Percentiles rank a stretch among this genome's conserved stretches.
These are phyloP conservation scores for Pleuronectes platessa DNA, from an alignment of 2,113 vertebrate species.

Conservation along the genomic window DNA sequence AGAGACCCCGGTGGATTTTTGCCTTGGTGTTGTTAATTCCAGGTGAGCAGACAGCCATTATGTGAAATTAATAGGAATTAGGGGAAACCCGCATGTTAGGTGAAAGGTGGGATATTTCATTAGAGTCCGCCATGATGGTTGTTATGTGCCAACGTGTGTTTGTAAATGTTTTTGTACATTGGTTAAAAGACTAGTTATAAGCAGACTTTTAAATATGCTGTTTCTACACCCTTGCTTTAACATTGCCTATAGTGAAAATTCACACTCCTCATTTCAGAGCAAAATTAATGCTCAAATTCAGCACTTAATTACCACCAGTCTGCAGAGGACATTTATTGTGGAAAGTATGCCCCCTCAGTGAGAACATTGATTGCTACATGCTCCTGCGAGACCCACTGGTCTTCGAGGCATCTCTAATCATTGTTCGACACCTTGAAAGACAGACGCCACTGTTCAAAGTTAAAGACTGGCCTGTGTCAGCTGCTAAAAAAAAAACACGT, in stretches of 20 bases:
- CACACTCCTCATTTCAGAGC: constrained; percentile 33
- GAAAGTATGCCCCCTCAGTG: constrained; percentile 56
- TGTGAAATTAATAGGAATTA: constrained; percentile 81
- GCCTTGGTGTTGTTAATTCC: constrained; percentile 78
- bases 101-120: constrained; percentile 72
- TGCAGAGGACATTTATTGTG: constrained; percentile 72
- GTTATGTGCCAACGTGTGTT: constrained; percentile 14
- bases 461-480: constrained; percentile 80
- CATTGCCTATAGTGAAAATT: constrained; percentile 18
- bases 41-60: constrained; percentile 79
- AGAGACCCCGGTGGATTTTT: constrained; percentile 67
- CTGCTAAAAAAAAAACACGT: constrained; percentile 68
- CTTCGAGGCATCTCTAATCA: constrained; percentile 81
- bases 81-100: constrained; percentile 67
- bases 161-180: constrained; percentile 20
- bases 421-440: constrained; percentile 79
- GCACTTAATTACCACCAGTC: constrained; percentile 74
- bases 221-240: constrained; percentile 27
- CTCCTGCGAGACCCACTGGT: constrained; percentile 69
- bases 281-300: constrained; percentile 73
- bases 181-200: constrained; percentile 10
- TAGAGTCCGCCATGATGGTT: constrained; percentile 30
- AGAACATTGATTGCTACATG: constrained; percentile 74
- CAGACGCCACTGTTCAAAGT: constrained; percentile 78
- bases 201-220: constrained; percentile 30